Conservation (phyloP, 2,888 invertebrate species). For the Drosophila macrospina region DNA sequence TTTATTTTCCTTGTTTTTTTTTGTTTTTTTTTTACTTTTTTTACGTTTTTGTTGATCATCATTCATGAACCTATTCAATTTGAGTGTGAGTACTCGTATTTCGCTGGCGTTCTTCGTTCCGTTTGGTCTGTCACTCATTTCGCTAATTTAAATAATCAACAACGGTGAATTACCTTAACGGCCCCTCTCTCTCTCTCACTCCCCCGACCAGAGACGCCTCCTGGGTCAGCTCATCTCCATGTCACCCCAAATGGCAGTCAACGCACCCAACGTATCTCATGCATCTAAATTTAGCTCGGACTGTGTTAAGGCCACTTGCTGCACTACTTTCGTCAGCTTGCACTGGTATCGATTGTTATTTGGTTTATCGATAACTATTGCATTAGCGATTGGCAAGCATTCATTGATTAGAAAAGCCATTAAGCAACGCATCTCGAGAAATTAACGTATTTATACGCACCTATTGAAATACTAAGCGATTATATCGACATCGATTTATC, state of each 20-base stretch:
- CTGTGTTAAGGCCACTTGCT: not conserved
- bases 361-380: not conserved
- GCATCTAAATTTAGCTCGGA: constrained; percentile 38
- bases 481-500: not conserved
- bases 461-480: too few species aligned
- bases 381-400: not conserved
- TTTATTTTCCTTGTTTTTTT: constrained; percentile 25
- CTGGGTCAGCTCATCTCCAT: constrained; percentile 31
- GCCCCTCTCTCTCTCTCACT: too few species aligned
- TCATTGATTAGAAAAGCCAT: too few species aligned
- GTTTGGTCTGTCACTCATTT: constrained; percentile 73
- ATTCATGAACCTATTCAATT: constrained; percentile 70
- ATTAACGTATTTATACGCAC: not conserved
- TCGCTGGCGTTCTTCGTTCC: constrained; percentile 29
- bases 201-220: not conserved
- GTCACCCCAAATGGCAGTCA: constrained; percentile 55
- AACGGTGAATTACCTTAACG: constrained; percentile 46
- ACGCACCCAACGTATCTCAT: constrained; percentile 40
- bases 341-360: constrained; percentile 7
- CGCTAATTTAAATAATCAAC: constrained; percentile 79
- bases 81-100: constrained; percentile 47
- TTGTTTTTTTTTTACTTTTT: constrained; percentile 7
- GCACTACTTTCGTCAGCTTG: not conserved
- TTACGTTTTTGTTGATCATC: constrained; percentile 52
- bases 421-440: too few species aligned